Evolutionary conservation across 2,888 invertebrate genomes (phyloP), one percentile per base, ranked within the genome.

Genomic region (Parasteatoda lunata): DNA sequence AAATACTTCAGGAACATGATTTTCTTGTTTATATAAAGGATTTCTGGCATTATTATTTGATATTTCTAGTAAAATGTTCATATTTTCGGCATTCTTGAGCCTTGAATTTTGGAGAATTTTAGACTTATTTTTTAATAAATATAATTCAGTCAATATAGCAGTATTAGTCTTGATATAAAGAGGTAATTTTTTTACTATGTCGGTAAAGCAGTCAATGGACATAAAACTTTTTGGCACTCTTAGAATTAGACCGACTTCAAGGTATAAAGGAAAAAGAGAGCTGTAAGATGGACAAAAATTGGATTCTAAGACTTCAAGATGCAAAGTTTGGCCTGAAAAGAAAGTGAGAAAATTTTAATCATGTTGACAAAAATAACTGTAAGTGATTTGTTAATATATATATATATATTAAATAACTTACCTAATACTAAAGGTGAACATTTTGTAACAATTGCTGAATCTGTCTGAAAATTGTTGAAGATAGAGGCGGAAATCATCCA

Each of bases 241-340:
- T 69, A 86, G 49, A 68, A 86, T 52, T 8, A 86, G 66, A 11
- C 85, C 85, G 5, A 86, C 66, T 80, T 86, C 85, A 4, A 86
- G 15, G 45, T 70, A 54, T 47, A 86, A 54, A 15, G 85, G 85
- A 15, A 80, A 80, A 52, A 15, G 49, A 9, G 75, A 66, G 7
- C 15, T n/a, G 52, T 54, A 69, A 8, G 65, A 48, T 48, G 64
- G n/a, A 9, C 79, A 64, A 15, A 80, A 45, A 66, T 71, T 51
- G 30, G 70, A 70, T 51, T 85, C 76, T 5, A 65, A 8, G 0
- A 80, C 59, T 54, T 85, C 85, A 13, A 85, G 11, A 7, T 13
- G 30, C 8, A 85, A 47, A 64, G 47, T 66, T 71, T 48, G 15
- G 5, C 48, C 54, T 59, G 30, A 30, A 59, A 72, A 51, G 30